phyloP scores from a whole-genome alignment of 2,888 invertebrate species.

The Polia nebulosa region DNA sequence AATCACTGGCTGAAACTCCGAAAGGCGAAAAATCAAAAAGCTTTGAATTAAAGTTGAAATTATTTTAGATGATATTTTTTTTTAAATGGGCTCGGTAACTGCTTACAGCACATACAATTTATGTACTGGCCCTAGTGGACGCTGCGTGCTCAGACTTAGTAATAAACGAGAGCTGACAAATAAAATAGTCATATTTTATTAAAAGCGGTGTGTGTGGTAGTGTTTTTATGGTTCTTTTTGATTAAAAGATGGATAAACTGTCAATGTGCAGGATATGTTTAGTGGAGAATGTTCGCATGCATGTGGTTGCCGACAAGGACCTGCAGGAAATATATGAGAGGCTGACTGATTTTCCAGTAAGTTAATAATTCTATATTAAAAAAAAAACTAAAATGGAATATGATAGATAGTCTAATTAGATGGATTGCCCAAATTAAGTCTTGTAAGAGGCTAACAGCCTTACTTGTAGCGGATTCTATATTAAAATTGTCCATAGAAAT shows the following conservation, averaged over 20 bases:
- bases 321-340: constrained; percentile 10
- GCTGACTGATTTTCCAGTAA: constrained; percentile 43
- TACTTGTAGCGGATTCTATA: no score
- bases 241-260: constrained; percentile 13
- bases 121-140: background rate
- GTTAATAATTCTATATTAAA: no score
- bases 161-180: background rate
- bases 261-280: constrained; percentile 38
- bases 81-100: background rate
- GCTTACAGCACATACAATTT: background rate
- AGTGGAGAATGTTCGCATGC: constrained; percentile 9
- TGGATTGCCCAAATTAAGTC: no score
- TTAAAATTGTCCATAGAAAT: no score
- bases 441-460: no score
- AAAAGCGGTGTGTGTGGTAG: no score
- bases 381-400: no score
- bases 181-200: no score
- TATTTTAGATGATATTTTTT: background rate
- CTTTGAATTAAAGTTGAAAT: background rate
- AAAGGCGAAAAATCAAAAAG: background rate
- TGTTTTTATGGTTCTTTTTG: background rate
- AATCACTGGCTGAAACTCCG: no score
- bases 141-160: background rate
- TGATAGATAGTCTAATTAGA: no score
- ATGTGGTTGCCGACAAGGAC: background rate